These are phyloP conservation scores for Planococcus citri DNA, from an alignment of 1,140 invertebrate genomes.

Conservation along the genomic window DNA sequence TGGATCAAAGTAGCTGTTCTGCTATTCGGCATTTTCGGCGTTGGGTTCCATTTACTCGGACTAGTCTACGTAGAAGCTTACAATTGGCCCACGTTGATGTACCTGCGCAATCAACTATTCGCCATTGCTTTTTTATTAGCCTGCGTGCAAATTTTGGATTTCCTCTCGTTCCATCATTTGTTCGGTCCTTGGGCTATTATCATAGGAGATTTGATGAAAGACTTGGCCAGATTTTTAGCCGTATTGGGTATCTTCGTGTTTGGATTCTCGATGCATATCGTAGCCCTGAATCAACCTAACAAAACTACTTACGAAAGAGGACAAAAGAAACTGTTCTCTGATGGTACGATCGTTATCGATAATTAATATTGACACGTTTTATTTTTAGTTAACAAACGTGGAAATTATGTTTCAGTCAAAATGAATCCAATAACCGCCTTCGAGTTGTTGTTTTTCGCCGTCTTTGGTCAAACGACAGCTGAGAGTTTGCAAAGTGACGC, in stretches of 20 bases:
- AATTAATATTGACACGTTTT: too few species aligned
- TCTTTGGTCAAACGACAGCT: constrained; percentile 93
- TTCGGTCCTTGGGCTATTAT: constrained; percentile 97
- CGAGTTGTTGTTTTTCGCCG: constrained; percentile 96
- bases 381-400: too few species aligned
- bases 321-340: constrained; percentile 28
- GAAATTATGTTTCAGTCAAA: constrained; percentile 66
- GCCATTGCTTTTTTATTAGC: constrained; percentile 85
- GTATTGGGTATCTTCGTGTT: constrained; percentile 95
- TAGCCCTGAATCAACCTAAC: constrained; percentile 88
- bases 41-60: constrained; percentile 69
- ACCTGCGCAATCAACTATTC: constrained; percentile 90
- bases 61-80: constrained; percentile 49
- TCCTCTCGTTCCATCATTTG: constrained; percentile 93
- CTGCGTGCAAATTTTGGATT: constrained; percentile 94
- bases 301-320: constrained; percentile 38
- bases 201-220: constrained; percentile 77
- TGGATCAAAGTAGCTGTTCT: constrained; percentile 87
- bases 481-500: constrained; percentile 50
- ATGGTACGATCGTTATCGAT: constrained; percentile 30
- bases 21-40: constrained; percentile 80
- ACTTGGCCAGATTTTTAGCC: constrained; percentile 88
- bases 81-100: constrained; percentile 72
- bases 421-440: constrained; percentile 81
- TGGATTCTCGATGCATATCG: constrained; percentile 95